Conservation (phyloP, 2,113 vertebrate genomes). For the Sialia sialis region DNA sequence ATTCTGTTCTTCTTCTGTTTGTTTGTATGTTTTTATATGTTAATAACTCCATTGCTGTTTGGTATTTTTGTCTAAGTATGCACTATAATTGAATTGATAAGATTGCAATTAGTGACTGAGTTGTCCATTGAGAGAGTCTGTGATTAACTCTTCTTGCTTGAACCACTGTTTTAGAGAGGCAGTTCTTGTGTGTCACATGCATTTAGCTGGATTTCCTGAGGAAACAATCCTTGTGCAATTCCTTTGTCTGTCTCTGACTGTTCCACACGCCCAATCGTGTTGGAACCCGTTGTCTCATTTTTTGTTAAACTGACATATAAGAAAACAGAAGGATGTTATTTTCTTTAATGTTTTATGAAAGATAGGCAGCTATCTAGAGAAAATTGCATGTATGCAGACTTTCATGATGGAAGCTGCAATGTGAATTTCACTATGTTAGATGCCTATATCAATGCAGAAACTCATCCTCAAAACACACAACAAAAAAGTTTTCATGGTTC, state of each 20-base stretch:
- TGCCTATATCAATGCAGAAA: neutral
- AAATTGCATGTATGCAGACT: neutral
- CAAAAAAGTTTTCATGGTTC: neutral
- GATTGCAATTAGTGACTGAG: neutral
- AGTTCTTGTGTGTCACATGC: neutral
- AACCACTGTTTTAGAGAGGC: constrained; percentile 3
- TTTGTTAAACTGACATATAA: neutral
- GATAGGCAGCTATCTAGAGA: neutral
- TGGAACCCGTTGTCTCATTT: neutral
- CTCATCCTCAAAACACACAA: neutral
- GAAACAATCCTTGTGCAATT: neutral
- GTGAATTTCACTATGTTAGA: neutral
- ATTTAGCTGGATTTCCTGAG: neutral
- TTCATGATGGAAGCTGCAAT: neutral
- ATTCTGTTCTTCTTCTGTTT: neutral
- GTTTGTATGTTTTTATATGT: neutral
- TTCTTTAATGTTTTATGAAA: neutral
- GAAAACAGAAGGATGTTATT: neutral
- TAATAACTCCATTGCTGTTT: neutral
- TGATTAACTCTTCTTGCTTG: constrained; percentile 16
- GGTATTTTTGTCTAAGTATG: neutral
- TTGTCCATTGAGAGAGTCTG: neutral
- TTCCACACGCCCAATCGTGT: rapidly evolving
- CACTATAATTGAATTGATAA: neutral
- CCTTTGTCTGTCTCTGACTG: neutral